These are phyloP conservation scores for Laterallus jamaicensis DNA, from an alignment of 2,113 vertebrate genomes.

Conservation along the genomic window DNA sequence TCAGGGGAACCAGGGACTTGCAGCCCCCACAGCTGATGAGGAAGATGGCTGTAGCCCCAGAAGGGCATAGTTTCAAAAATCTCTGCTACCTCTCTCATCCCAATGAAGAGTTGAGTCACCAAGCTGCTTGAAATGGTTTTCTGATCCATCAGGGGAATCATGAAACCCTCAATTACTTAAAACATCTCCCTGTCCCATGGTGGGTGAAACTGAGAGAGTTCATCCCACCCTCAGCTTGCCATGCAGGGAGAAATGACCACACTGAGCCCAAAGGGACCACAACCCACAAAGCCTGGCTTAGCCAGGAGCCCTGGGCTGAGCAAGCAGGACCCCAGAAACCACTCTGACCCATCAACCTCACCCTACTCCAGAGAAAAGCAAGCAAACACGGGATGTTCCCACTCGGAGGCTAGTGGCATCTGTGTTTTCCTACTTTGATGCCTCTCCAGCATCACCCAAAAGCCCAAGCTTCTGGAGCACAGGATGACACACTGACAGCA, in stretches of 20 bases:
- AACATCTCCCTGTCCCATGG: neutral
- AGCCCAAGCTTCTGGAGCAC: neutral
- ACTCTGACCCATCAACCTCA: neutral
- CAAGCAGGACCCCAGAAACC: neutral
- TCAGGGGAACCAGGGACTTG: neutral
- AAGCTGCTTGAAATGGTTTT: neutral
- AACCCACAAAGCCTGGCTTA: neutral
- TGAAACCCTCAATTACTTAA: neutral
- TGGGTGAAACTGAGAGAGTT: neutral
- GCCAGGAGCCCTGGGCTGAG: neutral
- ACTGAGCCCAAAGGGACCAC: neutral
- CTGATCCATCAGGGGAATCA: neutral
- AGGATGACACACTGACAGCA: slow-evolving; percentile 1
- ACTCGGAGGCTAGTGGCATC: neutral
- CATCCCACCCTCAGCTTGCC: neutral
- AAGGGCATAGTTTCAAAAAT: neutral
- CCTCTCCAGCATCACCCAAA: neutral
- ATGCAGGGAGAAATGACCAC: neutral
- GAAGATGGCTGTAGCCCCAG: neutral
- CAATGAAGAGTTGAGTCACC: neutral
- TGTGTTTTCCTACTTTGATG: neutral
- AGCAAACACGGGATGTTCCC: neutral
- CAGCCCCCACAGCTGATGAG: neutral
- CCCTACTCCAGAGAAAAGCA: neutral
- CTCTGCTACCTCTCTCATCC: neutral